Evolutionary conservation across 2,113 vertebrate species (phyloP).

Genomic region (Zosterops japonicus): DNA sequence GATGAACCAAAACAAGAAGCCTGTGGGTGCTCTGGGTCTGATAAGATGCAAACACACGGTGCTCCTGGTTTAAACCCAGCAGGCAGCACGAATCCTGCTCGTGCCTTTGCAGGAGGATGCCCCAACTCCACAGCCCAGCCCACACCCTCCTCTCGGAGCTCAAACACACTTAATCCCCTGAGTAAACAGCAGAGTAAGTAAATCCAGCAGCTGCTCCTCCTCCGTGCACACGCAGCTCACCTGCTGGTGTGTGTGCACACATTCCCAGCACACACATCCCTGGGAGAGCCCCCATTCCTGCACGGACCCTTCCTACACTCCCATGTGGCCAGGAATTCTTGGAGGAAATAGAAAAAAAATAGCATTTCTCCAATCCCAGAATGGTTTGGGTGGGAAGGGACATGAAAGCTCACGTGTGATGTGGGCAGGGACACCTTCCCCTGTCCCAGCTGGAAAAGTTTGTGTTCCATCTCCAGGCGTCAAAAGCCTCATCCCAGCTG

Average conservation of each 20-base stretch:
- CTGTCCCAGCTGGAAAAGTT: background rate
- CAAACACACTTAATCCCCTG: background rate
- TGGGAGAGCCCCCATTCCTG: too few species aligned
- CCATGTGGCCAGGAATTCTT: background rate
- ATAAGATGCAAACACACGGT: accelerated
- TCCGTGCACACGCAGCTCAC: background rate
- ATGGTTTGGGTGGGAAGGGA: background rate
- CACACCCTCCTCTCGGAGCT: background rate
- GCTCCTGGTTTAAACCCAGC: background rate
- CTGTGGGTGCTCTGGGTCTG: background rate
- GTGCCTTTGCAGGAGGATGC: background rate
- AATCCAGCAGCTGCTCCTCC: background rate
- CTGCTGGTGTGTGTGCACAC: background rate
- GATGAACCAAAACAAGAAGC: accelerated
- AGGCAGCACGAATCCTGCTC: background rate
- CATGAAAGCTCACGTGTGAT: accelerated
- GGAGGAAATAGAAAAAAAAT: background rate
- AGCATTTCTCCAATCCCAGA: accelerated
- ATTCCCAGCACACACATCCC: background rate
- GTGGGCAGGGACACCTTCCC: background rate
- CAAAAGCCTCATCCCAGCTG: background rate
- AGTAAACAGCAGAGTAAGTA: background rate
- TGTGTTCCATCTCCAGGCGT: background rate
- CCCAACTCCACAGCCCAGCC: background rate
- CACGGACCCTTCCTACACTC: background rate